Evolutionary conservation across 2,113 vertebrate genomes (phyloP).

Genomic region (Lasiurus cinereus): DNA sequence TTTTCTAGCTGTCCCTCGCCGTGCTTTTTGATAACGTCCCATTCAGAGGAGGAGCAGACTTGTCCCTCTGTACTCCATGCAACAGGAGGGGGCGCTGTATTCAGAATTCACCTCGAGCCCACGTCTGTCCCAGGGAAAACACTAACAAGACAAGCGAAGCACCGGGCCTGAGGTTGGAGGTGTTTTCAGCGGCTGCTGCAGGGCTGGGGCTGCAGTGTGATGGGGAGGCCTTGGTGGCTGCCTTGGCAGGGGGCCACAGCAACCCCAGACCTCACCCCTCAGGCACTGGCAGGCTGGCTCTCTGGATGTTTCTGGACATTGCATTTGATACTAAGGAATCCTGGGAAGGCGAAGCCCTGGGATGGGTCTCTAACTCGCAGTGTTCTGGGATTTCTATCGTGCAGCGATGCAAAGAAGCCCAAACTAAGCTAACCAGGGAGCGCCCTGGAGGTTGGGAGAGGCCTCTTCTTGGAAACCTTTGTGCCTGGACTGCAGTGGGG

Average conservation of each 20-base stretch:
- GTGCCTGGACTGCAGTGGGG: neutral
- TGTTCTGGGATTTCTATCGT: neutral
- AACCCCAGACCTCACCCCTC: neutral
- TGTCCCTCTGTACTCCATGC: too few species aligned
- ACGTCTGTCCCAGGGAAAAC: neutral
- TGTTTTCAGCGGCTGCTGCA: neutral
- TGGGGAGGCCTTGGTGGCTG: too few species aligned
- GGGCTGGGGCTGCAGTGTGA: neutral
- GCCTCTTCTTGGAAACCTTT: neutral
- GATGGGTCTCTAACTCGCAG: accelerated
- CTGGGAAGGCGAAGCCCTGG: neutral
- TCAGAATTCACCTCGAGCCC: neutral
- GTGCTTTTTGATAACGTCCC: neutral
- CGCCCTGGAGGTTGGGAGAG: neutral
- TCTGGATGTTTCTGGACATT: neutral
- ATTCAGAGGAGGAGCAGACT: neutral
- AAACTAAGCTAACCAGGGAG: neutral
- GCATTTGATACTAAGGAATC: neutral
- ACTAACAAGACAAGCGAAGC: neutral
- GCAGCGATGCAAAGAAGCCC: neutral
- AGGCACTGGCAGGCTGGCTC: accelerated
- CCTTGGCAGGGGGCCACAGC: accelerated
- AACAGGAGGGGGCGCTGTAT: too few species aligned
- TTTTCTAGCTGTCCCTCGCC: too few species aligned
- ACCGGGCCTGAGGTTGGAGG: neutral